phyloP scores from a whole-genome alignment of 2,888 invertebrate species.

The Dione juno region DNA sequence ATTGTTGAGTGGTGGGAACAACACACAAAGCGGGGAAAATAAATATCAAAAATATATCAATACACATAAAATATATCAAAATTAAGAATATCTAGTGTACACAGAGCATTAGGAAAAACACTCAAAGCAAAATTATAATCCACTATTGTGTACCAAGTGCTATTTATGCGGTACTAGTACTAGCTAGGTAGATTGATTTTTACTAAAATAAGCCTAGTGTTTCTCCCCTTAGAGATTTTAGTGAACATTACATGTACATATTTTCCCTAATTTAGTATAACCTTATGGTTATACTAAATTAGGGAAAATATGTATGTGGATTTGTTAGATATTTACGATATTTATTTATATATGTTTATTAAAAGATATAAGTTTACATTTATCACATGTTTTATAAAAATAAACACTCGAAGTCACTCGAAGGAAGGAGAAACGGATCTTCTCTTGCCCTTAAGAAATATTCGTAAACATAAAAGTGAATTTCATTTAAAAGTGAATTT shows the following conservation, averaged over 20 bases:
- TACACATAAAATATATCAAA: background rate
- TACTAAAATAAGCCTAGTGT: background rate
- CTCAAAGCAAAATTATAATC: background rate
- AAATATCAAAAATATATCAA: background rate
- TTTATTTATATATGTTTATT: too few species aligned
- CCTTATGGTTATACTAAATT: too few species aligned
- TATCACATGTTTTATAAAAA: too few species aligned
- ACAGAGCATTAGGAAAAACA: background rate
- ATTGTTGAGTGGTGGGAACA: too few species aligned
- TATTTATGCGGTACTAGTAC: slow-evolving; percentile 2
- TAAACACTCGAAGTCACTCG: too few species aligned
- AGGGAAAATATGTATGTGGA: too few species aligned
- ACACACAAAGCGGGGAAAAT: too few species aligned
- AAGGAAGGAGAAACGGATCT: too few species aligned
- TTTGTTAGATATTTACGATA: too few species aligned
- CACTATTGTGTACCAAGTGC: slow-evolving; percentile 11
- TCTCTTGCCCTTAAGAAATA: background rate
- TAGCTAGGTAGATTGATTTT: background rate
- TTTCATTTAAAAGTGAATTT: background rate
- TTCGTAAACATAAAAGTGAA: background rate
- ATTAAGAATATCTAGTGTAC: background rate
- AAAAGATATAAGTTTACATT: too few species aligned
- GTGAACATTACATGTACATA: too few species aligned
- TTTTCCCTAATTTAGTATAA: too few species aligned
- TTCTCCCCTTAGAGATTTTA: background rate